Percentiles rank a stretch among this genome's conserved stretches.
Evolutionary conservation across 1,140 invertebrate genomes (phyloP).

Genomic region (Adoxophyes honmai): DNA sequence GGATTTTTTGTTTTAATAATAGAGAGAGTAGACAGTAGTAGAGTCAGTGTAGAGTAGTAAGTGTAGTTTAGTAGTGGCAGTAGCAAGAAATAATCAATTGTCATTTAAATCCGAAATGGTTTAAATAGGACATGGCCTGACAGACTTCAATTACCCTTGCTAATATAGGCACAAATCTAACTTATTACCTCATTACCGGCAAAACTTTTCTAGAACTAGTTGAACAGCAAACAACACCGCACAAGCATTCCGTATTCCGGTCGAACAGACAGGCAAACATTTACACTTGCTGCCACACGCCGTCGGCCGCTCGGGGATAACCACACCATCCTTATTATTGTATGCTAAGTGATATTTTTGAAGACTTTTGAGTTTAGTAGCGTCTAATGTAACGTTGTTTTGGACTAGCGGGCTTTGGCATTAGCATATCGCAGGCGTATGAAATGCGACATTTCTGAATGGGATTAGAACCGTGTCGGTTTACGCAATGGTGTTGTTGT

Average conservation of each 20-base stretch:
- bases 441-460: constrained; percentile 4
- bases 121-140: no score
- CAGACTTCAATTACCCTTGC: no score
- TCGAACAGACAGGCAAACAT: constrained; percentile 17
- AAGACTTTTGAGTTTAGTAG: not conserved
- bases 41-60: no score
- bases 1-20: no score
- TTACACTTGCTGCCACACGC: not conserved
- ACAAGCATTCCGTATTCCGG: constrained; percentile 25
- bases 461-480: not conserved
- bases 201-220: not conserved
- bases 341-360: not conserved
- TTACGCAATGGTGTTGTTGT: not conserved
- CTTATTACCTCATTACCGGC: not conserved
- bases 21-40: no score
- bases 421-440: constrained; percentile 34
- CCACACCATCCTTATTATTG: not conserved
- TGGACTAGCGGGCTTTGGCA: constrained; percentile 33
- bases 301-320: not conserved
- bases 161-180: no score
- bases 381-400: not conserved
- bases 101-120: no score
- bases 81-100: no score
- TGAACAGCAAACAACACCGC: constrained; percentile 20
- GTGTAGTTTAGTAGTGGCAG: no score